Percentiles rank a stretch among this genome's conserved stretches.
Evolutionary conservation across 2,888 invertebrate species (phyloP).

Genomic region (Chesias legatella): DNA sequence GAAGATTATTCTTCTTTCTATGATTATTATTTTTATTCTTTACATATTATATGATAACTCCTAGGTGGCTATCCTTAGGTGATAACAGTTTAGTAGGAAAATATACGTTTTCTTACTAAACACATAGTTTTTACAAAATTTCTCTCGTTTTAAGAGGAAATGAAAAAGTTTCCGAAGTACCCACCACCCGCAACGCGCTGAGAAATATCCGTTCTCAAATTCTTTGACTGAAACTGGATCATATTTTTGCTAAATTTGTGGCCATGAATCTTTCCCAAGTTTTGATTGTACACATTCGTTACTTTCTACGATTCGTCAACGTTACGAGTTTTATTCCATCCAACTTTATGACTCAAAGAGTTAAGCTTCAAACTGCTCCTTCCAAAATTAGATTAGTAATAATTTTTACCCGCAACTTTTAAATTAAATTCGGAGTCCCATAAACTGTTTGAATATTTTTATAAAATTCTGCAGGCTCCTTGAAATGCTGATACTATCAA

Average conservation of each 20-base stretch:
- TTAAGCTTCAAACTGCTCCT: slow-evolving; percentile 49
- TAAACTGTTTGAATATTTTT: too few relatives aligned
- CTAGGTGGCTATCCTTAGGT: too few relatives aligned
- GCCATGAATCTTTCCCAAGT: slow-evolving; percentile 73
- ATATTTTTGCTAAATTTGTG: slow-evolving; percentile 66
- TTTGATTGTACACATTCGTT: slow-evolving; percentile 75
- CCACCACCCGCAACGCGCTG: slow-evolving; percentile 36
- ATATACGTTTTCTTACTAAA: slow-evolving; percentile 21
- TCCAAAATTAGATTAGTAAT: slow-evolving; percentile 34
- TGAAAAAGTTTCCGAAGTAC: slow-evolving; percentile 45
- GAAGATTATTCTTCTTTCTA: too few relatives aligned
- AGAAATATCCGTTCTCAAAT: slow-evolving; percentile 47
- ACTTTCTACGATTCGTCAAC: slow-evolving; percentile 63
- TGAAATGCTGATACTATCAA: too few relatives aligned
- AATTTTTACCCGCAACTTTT: background rate
- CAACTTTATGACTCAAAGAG: slow-evolving; percentile 61
- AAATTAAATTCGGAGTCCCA: too few relatives aligned
- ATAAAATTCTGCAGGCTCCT: too few relatives aligned
- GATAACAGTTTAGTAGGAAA: too few relatives aligned
- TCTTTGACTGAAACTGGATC: slow-evolving; percentile 53
- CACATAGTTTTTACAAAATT: slow-evolving; percentile 38
- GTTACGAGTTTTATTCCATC: slow-evolving; percentile 54
- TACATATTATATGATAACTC: too few relatives aligned
- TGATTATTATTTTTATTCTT: too few relatives aligned
- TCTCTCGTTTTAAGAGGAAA: slow-evolving; percentile 40